A percentile compares a stretch with the other conserved stretches of the same genome.
Evolutionary conservation across 2,888 invertebrate genomes (phyloP).

Genomic region (Liopterus haemorrhoidalis): DNA sequence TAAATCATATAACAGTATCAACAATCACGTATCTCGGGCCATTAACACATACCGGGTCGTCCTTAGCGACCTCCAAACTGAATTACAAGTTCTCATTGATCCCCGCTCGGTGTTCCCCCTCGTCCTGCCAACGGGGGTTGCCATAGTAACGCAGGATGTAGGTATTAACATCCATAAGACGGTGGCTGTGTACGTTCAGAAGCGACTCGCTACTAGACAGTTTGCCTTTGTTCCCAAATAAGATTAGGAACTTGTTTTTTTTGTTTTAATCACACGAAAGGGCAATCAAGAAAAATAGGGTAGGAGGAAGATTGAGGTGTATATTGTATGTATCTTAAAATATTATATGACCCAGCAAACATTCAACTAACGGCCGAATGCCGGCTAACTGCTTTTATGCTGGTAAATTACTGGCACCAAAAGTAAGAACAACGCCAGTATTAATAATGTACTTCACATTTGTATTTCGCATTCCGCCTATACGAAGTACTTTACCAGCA

Average conservation of each 20-base stretch:
- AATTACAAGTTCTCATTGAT: constrained; percentile 11
- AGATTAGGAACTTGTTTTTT: no score
- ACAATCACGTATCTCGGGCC: not conserved
- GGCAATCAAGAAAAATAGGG: not conserved
- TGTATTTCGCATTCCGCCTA: no score
- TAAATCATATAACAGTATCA: not conserved
- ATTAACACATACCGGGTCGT: not conserved
- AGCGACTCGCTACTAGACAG: not conserved
- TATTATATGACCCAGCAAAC: no score
- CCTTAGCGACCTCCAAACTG: not conserved
- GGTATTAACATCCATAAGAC: constrained; percentile 13
- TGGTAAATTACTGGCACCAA: no score
- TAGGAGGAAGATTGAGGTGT: constrained; percentile 7
- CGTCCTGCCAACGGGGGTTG: constrained; percentile 17
- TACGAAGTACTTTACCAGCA: no score
- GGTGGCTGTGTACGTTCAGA: no score
- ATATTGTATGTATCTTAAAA: no score
- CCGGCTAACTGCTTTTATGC: no score
- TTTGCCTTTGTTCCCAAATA: not conserved
- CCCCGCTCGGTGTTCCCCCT: constrained; percentile 9
- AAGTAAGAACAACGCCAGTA: no score
- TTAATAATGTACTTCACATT: no score
- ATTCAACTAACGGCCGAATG: no score
- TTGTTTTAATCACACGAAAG: not conserved
- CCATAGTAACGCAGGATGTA: constrained; percentile 21